Evolutionary conservation across 2,113 vertebrate genomes (phyloP).

Genomic region (Ahaetulla prasina): DNA sequence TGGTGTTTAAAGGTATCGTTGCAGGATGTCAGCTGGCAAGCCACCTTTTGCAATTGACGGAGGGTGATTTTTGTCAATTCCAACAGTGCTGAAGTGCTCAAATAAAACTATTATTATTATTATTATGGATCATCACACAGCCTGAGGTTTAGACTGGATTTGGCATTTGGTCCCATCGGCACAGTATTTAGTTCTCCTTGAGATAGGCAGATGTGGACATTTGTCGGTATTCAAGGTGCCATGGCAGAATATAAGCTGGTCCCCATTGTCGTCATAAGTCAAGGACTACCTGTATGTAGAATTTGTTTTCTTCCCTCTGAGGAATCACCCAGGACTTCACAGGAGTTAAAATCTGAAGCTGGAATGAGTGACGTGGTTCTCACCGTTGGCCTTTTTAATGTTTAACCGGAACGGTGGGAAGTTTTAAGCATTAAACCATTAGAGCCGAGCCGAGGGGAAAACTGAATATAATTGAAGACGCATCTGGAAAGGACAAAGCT

Average conservation of each 20-base stretch:
- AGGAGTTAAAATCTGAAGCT: background rate
- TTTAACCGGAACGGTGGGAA: conserved; percentile 12
- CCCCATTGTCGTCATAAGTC: background rate
- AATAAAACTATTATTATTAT: no score
- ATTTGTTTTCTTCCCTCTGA: background rate
- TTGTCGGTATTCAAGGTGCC: no score
- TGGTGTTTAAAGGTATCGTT: no score
- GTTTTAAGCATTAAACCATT: background rate
- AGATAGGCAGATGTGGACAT: no score
- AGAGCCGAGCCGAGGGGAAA: background rate
- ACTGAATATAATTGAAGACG: background rate
- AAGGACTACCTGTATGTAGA: background rate
- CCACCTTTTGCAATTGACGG: no score
- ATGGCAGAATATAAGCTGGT: no score
- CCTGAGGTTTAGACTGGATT: no score
- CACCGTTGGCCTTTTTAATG: background rate
- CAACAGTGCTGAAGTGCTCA: no score
- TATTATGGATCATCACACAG: background rate
- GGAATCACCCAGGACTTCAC: background rate
- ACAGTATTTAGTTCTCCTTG: no score
- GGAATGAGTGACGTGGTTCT: background rate
- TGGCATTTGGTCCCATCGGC: no score
- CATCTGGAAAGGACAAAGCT: background rate
- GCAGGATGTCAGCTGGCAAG: no score
- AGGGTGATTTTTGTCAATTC: no score